phyloP scores from a whole-genome alignment of 2,113 vertebrate genomes.

The Lagenorhynchus albirostris region DNA sequence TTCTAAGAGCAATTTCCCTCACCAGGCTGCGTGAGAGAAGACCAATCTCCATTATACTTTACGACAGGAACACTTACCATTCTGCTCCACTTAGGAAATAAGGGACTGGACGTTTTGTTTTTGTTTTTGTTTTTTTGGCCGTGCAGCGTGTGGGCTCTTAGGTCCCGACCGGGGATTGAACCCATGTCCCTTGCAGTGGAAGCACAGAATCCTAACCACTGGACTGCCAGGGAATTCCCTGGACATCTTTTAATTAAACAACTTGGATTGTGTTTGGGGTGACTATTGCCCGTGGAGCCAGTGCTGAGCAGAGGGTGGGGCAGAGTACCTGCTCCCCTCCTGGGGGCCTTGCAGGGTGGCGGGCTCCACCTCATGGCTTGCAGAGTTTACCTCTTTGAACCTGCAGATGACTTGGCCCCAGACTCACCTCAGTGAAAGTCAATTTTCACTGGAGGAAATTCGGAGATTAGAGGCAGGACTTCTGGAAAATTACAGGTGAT shows the following conservation, averaged over 20 bases:
- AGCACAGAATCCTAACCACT: too few relatives aligned
- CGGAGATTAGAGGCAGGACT: neutral
- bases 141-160: too few relatives aligned
- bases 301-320: neutral
- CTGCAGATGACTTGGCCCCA: neutral
- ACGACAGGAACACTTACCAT: neutral
- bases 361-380: neutral
- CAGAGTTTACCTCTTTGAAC: neutral
- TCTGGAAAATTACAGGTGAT: slow-evolving; percentile 31
- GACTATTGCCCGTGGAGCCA: neutral
- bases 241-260: neutral
- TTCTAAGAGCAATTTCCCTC: neutral
- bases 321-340: too few relatives aligned
- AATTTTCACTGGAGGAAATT: neutral
- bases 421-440: neutral
- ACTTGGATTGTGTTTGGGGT: neutral
- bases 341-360: fast-evolving
- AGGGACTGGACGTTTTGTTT: neutral
- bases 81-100: neutral
- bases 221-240: too few relatives aligned
- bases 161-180: too few relatives aligned
- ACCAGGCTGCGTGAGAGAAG: neutral
- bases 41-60: neutral
- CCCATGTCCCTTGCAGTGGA: too few relatives aligned
- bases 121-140: too few relatives aligned